Evolutionary conservation across 2,888 invertebrate species (phyloP).

Genomic region (Amiota minor): DNA sequence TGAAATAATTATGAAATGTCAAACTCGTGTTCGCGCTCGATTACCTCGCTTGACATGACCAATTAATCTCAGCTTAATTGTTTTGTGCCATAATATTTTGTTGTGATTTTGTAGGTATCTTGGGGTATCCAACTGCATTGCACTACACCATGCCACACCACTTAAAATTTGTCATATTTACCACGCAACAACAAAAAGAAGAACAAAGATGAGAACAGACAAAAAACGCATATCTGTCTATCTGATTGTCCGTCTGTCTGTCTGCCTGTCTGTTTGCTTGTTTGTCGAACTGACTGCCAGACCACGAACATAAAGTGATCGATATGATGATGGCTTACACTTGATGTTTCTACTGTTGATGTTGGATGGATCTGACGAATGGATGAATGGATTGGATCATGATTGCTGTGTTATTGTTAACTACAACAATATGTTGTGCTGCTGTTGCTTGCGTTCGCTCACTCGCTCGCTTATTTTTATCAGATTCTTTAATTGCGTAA

Average conservation of each 20-base stretch:
- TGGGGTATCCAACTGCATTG: too few species aligned
- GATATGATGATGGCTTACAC: slow-evolving; percentile 46
- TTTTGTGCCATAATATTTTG: slow-evolving; percentile 59
- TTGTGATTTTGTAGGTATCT: neutral
- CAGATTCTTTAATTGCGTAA: slow-evolving; percentile 68
- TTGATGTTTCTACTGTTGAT: slow-evolving; percentile 14
- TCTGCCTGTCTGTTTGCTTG: slow-evolving; percentile 36
- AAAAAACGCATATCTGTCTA: neutral
- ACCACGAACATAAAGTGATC: slow-evolving; percentile 46
- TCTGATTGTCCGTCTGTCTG: slow-evolving; percentile 21
- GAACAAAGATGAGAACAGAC: slow-evolving; percentile 8
- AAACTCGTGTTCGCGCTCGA: slow-evolving; percentile 69
- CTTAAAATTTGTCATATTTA: slow-evolving; percentile 63
- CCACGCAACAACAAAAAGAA: slow-evolving; percentile 35
- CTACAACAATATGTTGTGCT: neutral
- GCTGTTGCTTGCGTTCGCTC: neutral
- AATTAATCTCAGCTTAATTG: slow-evolving; percentile 68
- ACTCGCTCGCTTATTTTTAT: slow-evolving; percentile 53
- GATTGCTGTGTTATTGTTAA: neutral
- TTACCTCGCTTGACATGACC: slow-evolving; percentile 69
- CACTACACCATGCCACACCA: slow-evolving; percentile 17
- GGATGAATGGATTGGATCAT: neutral
- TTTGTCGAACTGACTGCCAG: slow-evolving; percentile 31
- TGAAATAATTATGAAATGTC: slow-evolving; percentile 70
- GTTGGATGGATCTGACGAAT: neutral